Base-by-base conservation (phyloP, 2,797 vertebrate species). In the Anableps anableps region DNA sequence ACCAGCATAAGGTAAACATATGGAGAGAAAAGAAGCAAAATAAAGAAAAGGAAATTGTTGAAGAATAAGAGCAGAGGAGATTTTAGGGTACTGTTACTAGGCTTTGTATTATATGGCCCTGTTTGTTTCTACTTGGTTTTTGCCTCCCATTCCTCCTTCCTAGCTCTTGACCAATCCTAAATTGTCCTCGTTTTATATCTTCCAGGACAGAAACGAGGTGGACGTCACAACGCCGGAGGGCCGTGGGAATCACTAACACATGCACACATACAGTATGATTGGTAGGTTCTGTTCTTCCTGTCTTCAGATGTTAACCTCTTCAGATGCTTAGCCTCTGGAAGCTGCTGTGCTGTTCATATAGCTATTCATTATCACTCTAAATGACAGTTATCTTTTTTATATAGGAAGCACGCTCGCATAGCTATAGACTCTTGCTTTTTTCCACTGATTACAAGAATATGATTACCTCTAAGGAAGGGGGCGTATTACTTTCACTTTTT, bases 161-260 rank as follows among this genome's bases (percentile, higher is more conserved):
- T 78, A 72, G 76, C 80, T 71, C 85, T 85, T 62, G 85, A 75
- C 77, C 82, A 81, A 34, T 76, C 64, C 41, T 80, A 88, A 90
- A 92, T 88, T 86, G 83, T 89, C 80, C 84, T 88, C 86, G 91
- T 90, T 95, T 92, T 85, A 82, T 91, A 85, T 88, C 85, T 93
- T 77, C 2, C 91, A 95, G 95, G 92, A 89, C 81, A 60, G 90
- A 85, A 84, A 85, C 88, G 47, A 88, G 86, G 88, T 58, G 53
- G 89, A 86, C 87, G 66, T 66, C 86, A 78, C 81, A 76, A 51
- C 83, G 21, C 89, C 85, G 85, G 85, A 90, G 85, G 90, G 83
- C 88, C 75, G 90, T 86, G 88, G 89, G 91, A 90, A 90, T 91
- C 89, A 90, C 92, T 94, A 94, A 93, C 89, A n/a, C 53, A 7